phyloP scores from a whole-genome alignment of 1,140 invertebrate genomes.

The Papilio glaucus region DNA sequence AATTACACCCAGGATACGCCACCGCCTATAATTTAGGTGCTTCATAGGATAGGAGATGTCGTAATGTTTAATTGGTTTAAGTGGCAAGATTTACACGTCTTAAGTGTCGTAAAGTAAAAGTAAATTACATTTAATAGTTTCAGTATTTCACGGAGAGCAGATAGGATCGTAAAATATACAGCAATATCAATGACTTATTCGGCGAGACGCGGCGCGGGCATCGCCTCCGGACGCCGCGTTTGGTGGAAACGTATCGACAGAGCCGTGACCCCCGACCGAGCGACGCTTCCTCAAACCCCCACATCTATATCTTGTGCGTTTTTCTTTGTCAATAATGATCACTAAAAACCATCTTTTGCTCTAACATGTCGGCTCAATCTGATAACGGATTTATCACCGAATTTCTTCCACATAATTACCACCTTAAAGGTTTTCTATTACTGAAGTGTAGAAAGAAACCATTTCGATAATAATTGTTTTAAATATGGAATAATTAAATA shows the following conservation, averaged over 20 bases:
- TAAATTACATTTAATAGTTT: slow-evolving; percentile 26
- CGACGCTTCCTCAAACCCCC: slow-evolving; percentile 70
- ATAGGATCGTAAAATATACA: slow-evolving; percentile 34
- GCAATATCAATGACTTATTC: slow-evolving; percentile 38
- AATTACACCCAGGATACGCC: too few species aligned
- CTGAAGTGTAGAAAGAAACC: too few species aligned
- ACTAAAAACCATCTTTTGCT: too few species aligned
- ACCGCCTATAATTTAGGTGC: too few species aligned
- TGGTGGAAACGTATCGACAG: slow-evolving; percentile 61
- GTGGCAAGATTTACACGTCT: not conserved
- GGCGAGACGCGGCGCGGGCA: slow-evolving; percentile 25
- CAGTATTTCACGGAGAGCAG: slow-evolving; percentile 14
- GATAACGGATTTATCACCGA: too few species aligned
- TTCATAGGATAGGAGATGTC: not conserved
- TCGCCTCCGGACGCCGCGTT: slow-evolving; percentile 44
- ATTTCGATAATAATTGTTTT: too few species aligned
- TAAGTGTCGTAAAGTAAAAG: slow-evolving; percentile 7
- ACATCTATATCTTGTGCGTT: slow-evolving; percentile 47
- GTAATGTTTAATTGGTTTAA: not conserved
- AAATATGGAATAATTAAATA: too few species aligned
- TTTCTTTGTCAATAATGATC: slow-evolving; percentile 53
- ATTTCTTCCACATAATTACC: too few species aligned
- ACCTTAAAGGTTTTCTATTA: too few species aligned
- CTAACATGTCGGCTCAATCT: too few species aligned
- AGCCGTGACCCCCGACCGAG: slow-evolving; percentile 67